Conservation (phyloP, 1,140 invertebrate genomes). For the Andricus grossulariae region DNA sequence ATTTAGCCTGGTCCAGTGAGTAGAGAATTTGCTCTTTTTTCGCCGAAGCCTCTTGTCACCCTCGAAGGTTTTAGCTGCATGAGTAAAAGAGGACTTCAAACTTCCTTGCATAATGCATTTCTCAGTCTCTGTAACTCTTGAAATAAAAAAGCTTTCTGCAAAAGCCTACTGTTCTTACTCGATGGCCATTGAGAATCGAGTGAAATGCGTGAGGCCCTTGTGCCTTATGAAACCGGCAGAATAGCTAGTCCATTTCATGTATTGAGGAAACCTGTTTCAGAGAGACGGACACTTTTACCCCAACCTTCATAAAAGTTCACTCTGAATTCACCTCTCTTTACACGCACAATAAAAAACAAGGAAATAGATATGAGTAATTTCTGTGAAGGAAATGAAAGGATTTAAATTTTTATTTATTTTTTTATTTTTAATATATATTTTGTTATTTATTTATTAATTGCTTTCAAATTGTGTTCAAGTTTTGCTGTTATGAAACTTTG, state of each 20-base stretch:
- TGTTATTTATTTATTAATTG: too few relatives aligned
- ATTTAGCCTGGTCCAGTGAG: neutral
- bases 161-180: conserved; percentile 49
- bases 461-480: too few relatives aligned
- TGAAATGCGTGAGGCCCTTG: conserved; percentile 52
- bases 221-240: conserved; percentile 51
- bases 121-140: conserved; percentile 52
- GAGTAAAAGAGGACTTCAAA: conserved; percentile 54
- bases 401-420: too few relatives aligned
- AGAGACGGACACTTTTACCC: neutral
- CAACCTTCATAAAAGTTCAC: neutral
- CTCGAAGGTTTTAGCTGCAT: conserved; percentile 56
- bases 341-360: too few relatives aligned
- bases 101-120: conserved; percentile 50
- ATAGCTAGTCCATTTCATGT: conserved; percentile 42
- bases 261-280: neutral
- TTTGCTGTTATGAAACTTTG: too few relatives aligned
- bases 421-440: too few relatives aligned
- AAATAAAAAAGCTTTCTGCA: conserved; percentile 56
- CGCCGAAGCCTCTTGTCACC: conserved; percentile 45
- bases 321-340: too few relatives aligned
- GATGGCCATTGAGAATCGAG: conserved; percentile 57
- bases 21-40: conserved; percentile 45
- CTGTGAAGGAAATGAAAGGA: too few relatives aligned
- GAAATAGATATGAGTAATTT: too few relatives aligned